These are phyloP conservation scores for Lepeophtheirus nordmannii DNA, from an alignment of 2,888 invertebrate species.

Conservation along the genomic window DNA sequence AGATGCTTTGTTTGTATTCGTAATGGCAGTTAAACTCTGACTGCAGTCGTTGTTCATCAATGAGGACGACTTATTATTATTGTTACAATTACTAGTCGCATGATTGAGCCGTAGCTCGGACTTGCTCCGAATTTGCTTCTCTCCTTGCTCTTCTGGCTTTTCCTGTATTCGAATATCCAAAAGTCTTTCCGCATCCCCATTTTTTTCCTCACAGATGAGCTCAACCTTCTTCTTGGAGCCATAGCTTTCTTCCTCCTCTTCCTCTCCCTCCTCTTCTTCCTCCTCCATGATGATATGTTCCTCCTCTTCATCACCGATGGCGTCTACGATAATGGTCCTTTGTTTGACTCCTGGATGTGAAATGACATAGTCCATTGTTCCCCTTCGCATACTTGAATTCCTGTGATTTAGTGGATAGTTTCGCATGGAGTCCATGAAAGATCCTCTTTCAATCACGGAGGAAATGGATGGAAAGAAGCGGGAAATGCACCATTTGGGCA, in stretches of 20 bases:
- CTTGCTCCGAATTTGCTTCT: background rate
- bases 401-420: background rate
- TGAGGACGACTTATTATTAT: too few species aligned
- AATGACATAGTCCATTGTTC: background rate
- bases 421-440: slow-evolving; percentile 1
- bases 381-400: background rate
- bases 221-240: background rate
- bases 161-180: background rate
- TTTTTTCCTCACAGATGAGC: too few species aligned
- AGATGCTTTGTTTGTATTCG: too few species aligned
- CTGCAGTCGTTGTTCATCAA: too few species aligned
- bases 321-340: background rate
- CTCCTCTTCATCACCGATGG: background rate
- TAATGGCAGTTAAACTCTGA: too few species aligned
- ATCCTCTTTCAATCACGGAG: background rate
- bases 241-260: background rate
- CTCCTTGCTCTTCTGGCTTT: background rate
- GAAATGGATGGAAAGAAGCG: background rate
- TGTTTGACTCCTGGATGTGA: background rate
- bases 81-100: too few species aligned
- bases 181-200: background rate
- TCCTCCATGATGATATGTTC: background rate
- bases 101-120: background rate
- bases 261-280: background rate
- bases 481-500: background rate